A percentile compares a stretch with the other conserved stretches of the same genome.
These are phyloP conservation scores for Drosophila trapezifrons DNA, from an alignment of 1,140 invertebrate genomes.

Conservation along the genomic window DNA sequence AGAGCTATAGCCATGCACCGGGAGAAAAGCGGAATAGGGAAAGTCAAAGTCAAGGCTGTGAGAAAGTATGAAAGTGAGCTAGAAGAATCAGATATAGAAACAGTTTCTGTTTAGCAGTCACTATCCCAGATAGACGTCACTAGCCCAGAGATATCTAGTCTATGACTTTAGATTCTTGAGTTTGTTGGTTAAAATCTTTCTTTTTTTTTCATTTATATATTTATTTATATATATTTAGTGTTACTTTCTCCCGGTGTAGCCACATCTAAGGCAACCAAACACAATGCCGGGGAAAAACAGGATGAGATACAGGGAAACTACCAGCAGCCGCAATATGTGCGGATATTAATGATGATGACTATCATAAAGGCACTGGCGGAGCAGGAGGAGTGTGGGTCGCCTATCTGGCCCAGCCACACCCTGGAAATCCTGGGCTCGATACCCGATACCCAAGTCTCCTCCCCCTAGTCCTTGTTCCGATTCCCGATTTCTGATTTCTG, in stretches of 20 bases:
- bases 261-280: constrained; percentile 28
- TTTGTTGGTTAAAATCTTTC: no score
- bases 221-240: no score
- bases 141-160: no score
- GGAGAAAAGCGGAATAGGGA: no score
- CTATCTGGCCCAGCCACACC: constrained; percentile 7
- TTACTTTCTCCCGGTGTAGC: constrained; percentile 8
- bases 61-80: no score
- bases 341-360: constrained; percentile 55
- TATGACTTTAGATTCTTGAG: no score
- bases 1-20: constrained; percentile 13
- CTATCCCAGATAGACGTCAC: no score
- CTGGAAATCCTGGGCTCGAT: constrained; percentile 4
- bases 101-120: no score
- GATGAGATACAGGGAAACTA: constrained; percentile 37
- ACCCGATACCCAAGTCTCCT: not conserved
- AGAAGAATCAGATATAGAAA: no score
- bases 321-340: constrained; percentile 44
- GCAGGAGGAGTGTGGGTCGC: not conserved
- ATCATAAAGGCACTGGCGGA: constrained; percentile 33
- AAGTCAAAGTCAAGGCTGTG: no score
- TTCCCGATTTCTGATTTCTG: constrained; percentile 15
- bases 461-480: not conserved
- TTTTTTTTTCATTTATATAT: no score
- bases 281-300: constrained; percentile 17